A percentile compares a stretch with the other conserved stretches of the same genome.
These are phyloP conservation scores for Cheilosia scutellata DNA, from an alignment of 2,888 invertebrate species.

Conservation along the genomic window DNA sequence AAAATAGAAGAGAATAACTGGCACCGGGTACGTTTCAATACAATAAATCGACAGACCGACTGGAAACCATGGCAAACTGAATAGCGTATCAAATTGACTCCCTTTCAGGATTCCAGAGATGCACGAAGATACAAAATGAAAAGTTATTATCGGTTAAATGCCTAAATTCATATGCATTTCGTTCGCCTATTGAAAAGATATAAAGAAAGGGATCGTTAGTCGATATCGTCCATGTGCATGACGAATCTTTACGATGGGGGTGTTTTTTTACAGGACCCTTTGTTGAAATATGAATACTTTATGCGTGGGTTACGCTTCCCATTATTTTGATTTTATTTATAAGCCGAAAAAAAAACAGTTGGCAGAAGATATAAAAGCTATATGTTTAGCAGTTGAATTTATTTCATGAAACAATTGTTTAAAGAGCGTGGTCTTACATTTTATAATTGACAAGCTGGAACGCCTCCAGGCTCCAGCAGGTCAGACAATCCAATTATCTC, in stretches of 20 bases:
- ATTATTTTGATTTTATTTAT: neutral
- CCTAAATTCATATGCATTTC: slow-evolving; percentile 48
- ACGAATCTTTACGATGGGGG: slow-evolving; percentile 71
- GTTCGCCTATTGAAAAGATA: slow-evolving; percentile 36
- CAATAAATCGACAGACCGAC: slow-evolving; percentile 64
- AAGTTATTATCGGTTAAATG: slow-evolving; percentile 66
- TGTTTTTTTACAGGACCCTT: slow-evolving; percentile 36
- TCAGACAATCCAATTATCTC: too few species aligned
- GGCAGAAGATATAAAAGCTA: neutral
- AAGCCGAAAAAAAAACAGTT: slow-evolving; percentile 6
- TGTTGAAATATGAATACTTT: slow-evolving; percentile 43
- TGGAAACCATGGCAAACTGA: slow-evolving; percentile 61
- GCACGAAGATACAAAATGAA: neutral
- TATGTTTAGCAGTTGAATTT: too few species aligned
- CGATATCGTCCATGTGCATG: slow-evolving; percentile 65
- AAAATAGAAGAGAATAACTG: slow-evolving; percentile 30
- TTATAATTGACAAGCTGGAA: slow-evolving; percentile 6
- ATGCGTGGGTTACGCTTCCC: slow-evolving; percentile 19
- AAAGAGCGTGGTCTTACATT: neutral
- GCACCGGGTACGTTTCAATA: slow-evolving; percentile 33
- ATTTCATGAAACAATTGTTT: neutral
- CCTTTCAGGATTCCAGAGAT: slow-evolving; percentile 42
- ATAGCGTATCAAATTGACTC: slow-evolving; percentile 63
- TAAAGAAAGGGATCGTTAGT: slow-evolving; percentile 66
- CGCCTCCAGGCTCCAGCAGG: neutral